Evolutionary conservation across 1,140 invertebrate genomes (phyloP).

Genomic region (Tetramorium simillimum): DNA sequence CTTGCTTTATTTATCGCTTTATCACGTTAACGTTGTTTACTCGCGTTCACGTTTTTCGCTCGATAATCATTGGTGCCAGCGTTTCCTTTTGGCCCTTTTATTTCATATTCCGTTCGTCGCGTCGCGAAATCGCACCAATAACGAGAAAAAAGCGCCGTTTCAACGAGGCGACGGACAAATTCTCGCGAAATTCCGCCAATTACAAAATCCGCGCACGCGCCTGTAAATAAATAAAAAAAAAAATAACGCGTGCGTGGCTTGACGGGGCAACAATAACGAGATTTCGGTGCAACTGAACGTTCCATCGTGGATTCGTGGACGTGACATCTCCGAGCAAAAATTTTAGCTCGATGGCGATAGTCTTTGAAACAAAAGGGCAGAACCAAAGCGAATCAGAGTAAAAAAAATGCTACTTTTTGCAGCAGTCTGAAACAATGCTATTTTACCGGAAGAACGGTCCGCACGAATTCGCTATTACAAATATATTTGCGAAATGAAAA

Average conservation of each 20-base stretch:
- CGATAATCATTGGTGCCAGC: slow-evolving; percentile 2
- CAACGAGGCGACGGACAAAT: slow-evolving; percentile 39
- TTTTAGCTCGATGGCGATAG: not conserved
- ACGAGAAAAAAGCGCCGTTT: slow-evolving; percentile 37
- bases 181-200: slow-evolving; percentile 44
- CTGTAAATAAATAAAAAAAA: slow-evolving; percentile 42
- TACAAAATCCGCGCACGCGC: slow-evolving; percentile 46
- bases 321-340: slow-evolving; percentile 26
- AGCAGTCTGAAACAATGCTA: not conserved
- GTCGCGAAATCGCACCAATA: slow-evolving; percentile 45
- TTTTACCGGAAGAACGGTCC: not conserved
- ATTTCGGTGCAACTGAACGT: slow-evolving; percentile 21
- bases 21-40: slow-evolving; percentile 49
- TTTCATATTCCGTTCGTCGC: slow-evolving; percentile 36
- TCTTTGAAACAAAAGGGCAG: not conserved
- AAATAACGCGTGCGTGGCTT: slow-evolving; percentile 18
- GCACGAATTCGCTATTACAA: not conserved
- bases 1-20: slow-evolving; percentile 44
- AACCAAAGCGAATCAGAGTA: not conserved
- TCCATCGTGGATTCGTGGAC: slow-evolving; percentile 19
- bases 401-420: not conserved
- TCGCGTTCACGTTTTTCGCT: slow-evolving; percentile 24
- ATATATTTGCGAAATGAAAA: not conserved
- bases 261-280: slow-evolving; percentile 45
- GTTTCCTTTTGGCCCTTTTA: slow-evolving; percentile 29